Evolutionary conservation across 2,797 vertebrate genomes (phyloP), one percentile per base, ranked within the genome.

Genomic region (Enteromius radiatus): DNA sequence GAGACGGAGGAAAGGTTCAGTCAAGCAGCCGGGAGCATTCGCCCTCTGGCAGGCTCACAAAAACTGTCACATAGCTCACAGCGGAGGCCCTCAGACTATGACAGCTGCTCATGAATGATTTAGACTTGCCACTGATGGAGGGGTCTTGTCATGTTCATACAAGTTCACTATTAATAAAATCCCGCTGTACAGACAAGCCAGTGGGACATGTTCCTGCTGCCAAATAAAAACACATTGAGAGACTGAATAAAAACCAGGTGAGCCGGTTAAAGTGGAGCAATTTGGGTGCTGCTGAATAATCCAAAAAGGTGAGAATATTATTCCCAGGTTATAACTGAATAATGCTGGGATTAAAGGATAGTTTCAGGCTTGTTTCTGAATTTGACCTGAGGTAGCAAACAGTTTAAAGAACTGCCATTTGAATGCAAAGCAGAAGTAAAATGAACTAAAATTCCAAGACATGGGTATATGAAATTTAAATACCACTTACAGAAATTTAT

Each of bases 21-120:
- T 81, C 82, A 61, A 77, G 45, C 81, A 56, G 76, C 78, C 47
- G 59, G 70, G n/a, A 70, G 63, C 70, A 8, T 86, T 78, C 65
- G 70, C 71, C 78, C 85, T 75, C 85, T 86, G 84, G 86, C 84
- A 73, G 79, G 52, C 76, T 79, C 84, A 87, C 68, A 76, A 87
- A 87, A 87, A 81, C 87, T 80, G 69, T 85, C 85, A 84, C 80
- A 75, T 76, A 21, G 41, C 47, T 59, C 69, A 74, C 64, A 64
- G 65, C 23, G 43, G 69, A 74, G 82, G 38, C 70, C 68, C 67
- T 82, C 83, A 76, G 81, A 81, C 76, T 71, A 68, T 84, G 84
- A 86, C 89, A 89, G 87, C 89, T 88, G 88, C 71, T 90, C 88
- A 88, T 89, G 85, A 89, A 90, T 89, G 88, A 89, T 88, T 89